Evolutionary conservation across 2,888 invertebrate genomes (phyloP), one percentile per base, ranked within the genome.

Genomic region (Xylophagus ater): DNA sequence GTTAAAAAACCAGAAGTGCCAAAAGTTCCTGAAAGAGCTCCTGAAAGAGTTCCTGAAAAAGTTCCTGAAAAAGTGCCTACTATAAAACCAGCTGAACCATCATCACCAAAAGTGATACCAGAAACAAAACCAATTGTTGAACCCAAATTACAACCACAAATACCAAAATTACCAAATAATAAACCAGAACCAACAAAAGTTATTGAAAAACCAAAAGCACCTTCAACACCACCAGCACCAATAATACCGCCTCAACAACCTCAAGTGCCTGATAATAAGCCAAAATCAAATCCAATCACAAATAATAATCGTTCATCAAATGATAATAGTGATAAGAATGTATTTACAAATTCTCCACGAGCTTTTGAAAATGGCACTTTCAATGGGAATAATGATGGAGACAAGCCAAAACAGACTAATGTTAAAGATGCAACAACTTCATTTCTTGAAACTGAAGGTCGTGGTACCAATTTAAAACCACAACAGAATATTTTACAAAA

Each of bases 371-470:
- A 53, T 29, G 51, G 53, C 7, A 55, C 59, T 12, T 44, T 47
- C 20, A 49, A 47, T 29, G 45, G n/a, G n/a, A n/a, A n/a, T n/a
- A n/a, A 46, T 34, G 47, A 45, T 36, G 45, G 47, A 23, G 46
- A 48, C n/a, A 42, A 25, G 35, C 24, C 25, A 9, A 41, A 38
- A 34, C 41, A 44, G 28, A 44, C 53, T 34, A 54, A 58, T 45
- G 33, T 58, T 4, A 61, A 61, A 51, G 55, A 57, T 48, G 61
- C 60, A 39, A 63, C 59, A 34, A 51, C 49, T 28, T 58, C 58
- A 19, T 63, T 63, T 37, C 53, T 63, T 24, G 53, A 52, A 34
- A 54, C 54, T 37, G 63, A 63, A 44, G 46, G 48, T 15, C 20
- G 33, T 5, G 21, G 24, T 12, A n/a, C 40, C 25, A 43, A 29